Base-by-base conservation (phyloP, 2,797 vertebrate species). In the Hippoglossus hippoglossus region DNA sequence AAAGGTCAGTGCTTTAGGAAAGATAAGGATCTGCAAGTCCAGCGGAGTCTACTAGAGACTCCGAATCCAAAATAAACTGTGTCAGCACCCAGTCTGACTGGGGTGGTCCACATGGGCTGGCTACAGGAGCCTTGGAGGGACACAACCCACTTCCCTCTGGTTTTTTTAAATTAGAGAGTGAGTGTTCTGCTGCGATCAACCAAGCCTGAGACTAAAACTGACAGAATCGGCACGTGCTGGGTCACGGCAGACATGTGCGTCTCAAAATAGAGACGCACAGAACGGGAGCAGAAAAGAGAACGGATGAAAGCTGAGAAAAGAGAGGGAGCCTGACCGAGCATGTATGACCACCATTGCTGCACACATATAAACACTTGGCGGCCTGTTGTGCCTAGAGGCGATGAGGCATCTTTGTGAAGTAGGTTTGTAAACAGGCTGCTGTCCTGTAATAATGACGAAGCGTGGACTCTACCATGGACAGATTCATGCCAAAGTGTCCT, bases 11-110 rank as follows among this genome's bases (percentile, higher is more conserved):
- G 51, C 52, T 77, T 73, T 16, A 67, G 60, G 16, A 13, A 64
- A 81, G 90, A 93, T 90, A 89, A 85, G 28, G 60, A 91, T 91
- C 86, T 84, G 85, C 75, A 77, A 41, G 72, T 73, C 75, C 76
- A 77, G 75, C 79, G 78, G 63, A 54, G 52, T 58, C 54, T 25
- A 60, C 7, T 52, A 39, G 51, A 54, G 51, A 63, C 6, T 52
- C 44, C 15, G 34, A 74, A 34, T 36, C 71, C 52, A 24, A 46
- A 77, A n/a, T 64, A 22, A 78, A 73, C 51, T 3, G 46, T 57
- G 67, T 82, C 68, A 63, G 76, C 68, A 19, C 26, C 65, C 63
- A 3, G 21, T 34, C 52, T 55, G 26, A 53, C 15, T 9, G 52
- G 18, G 25, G 65, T 36, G 67, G 49, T 46, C 71, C 63, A 67